Conservation (phyloP, 2,797 vertebrate genomes). For the Sphenodon punctatus region DNA sequence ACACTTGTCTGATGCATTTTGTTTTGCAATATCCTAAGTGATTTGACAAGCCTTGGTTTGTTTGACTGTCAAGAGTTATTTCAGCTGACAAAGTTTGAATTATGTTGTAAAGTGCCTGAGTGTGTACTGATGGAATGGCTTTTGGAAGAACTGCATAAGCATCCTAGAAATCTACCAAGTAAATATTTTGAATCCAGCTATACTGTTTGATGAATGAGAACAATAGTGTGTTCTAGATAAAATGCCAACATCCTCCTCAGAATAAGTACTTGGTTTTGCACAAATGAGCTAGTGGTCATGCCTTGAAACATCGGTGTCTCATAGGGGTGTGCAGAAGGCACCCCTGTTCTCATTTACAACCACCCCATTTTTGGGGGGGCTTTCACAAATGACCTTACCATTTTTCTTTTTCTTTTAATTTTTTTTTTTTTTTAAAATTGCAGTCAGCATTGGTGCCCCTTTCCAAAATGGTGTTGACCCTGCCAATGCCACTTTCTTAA, state of each 20-base stretch:
- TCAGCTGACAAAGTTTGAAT: not conserved
- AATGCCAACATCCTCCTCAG: not conserved
- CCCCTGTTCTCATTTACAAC: too few species aligned
- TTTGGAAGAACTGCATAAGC: not conserved
- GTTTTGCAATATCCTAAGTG: not conserved
- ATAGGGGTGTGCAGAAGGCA: too few species aligned
- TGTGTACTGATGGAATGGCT: not conserved
- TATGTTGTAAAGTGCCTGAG: not conserved
- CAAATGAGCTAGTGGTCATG: too few species aligned
- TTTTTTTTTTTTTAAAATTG: not conserved
- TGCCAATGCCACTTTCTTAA: too few species aligned
- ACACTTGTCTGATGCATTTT: not conserved
- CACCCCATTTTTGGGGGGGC: too few species aligned
- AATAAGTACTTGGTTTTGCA: too few species aligned
- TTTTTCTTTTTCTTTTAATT: too few species aligned
- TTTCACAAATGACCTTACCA: too few species aligned
- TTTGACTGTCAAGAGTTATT: not conserved
- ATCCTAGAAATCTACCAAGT: not conserved
- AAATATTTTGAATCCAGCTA: not conserved
- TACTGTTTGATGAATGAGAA: not conserved
- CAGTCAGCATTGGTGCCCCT: too few species aligned
- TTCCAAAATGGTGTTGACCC: too few species aligned
- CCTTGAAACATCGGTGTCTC: too few species aligned
- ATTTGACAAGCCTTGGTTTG: constrained; percentile 4
- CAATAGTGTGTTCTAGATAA: not conserved